Percentiles rank a stretch among this genome's conserved stretches.
These are phyloP conservation scores for Lycophotia porphyrea DNA, from an alignment of 2,888 invertebrate genomes.

Conservation along the genomic window DNA sequence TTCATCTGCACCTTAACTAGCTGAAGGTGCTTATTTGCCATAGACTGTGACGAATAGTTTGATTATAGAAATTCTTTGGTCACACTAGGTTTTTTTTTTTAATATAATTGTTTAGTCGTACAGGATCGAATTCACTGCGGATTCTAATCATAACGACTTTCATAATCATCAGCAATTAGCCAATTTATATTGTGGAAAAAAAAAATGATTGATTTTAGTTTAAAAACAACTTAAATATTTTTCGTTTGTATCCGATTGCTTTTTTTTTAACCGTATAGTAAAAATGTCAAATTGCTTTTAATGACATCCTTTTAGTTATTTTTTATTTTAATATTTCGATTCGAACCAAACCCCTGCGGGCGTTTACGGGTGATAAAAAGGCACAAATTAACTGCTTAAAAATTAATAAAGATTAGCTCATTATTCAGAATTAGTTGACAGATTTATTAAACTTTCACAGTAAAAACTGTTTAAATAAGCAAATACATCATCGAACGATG, in stretches of 20 bases:
- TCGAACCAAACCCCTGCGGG: conserved; percentile 8
- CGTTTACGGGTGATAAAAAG: conserved; percentile 26
- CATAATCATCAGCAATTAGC: background rate
- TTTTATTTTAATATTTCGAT: conserved; percentile 12
- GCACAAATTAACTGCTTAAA: conserved; percentile 44
- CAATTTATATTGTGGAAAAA: background rate
- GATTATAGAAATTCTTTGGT: conserved; percentile 51
- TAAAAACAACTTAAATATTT: background rate
- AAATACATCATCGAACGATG: conserved; percentile 51
- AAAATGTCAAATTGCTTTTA: conserved; percentile 6
- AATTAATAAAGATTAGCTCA: conserved; percentile 57
- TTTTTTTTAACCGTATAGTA: background rate
- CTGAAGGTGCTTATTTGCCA: conserved; percentile 24
- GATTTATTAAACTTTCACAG: conserved; percentile 55
- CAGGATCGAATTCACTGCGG: conserved; percentile 8
- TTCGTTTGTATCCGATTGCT: background rate
- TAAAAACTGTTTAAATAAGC: conserved; percentile 35
- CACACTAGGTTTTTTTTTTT: conserved; percentile 31
- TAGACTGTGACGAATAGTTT: conserved; percentile 48
- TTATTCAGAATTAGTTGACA: conserved; percentile 62
- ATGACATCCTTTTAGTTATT: background rate
- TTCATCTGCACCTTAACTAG: background rate
- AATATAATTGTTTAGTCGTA: background rate
- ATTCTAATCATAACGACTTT: conserved; percentile 8
- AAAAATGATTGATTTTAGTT: background rate